Base-by-base conservation (phyloP, 2,888 invertebrate genomes). In the Phyllotreta striolata region DNA sequence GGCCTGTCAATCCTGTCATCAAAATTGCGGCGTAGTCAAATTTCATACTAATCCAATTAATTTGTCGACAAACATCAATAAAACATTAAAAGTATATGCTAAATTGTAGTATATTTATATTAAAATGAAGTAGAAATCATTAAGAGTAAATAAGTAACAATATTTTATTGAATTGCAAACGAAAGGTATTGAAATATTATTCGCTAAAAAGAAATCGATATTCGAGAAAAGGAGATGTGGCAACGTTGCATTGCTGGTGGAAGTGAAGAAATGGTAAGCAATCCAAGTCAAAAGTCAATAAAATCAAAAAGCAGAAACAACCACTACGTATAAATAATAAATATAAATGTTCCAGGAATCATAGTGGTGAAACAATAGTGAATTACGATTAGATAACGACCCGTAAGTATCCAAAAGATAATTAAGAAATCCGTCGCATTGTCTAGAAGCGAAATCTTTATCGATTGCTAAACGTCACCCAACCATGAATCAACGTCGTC, bases 271-370 rank as follows among this genome's bases (percentile, higher is more conserved):
- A 24, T 24, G 24, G 24, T 24, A 24, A 24, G 24, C 24, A 24
- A 24, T 24, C 24, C 59, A 59, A 58, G 49, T 49, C 49, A 49
- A 59, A 59, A 59, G 51, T 59, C 57, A 59, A 59, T 59, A 59
- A 59, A 59, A 59, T 39, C 41, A 59, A 40, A 41, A 59, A 59
- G 49, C 51, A 59, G 59, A 51, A 59, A 59, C 51, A 59, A 59
- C 59, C 59, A 59, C 59, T 59, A 59, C 51, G 40, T 59, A 59
- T 41, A 51, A 24, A 24, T 24, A 24, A 24, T 24, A 24, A 24
- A 24, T 24, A 24, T 24, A 24, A 24, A 49, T 59, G 59, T 59
- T 59, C 59, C 41, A 59, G 43, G 51, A 59, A 51, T 59, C 41
- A 51, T 41, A 8, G 51, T 58, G 59, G 47, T 51, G 59, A 49